phyloP scores from a whole-genome alignment of 2,888 invertebrate genomes.

The Metallyticus violacea region DNA sequence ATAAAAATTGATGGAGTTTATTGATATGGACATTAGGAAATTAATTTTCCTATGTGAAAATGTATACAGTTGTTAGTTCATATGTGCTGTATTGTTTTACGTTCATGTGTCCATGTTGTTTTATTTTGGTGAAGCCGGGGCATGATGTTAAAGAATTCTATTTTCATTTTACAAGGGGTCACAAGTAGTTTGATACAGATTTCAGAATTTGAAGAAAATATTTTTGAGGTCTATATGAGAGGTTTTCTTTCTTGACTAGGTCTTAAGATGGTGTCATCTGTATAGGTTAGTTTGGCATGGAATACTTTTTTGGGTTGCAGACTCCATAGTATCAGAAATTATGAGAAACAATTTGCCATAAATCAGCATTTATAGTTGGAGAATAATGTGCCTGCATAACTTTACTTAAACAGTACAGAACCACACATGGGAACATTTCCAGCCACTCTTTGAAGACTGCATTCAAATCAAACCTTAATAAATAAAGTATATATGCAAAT shows the following conservation, averaged over 20 bases:
- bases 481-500: background rate
- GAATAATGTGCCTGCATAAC: background rate
- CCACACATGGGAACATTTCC: background rate
- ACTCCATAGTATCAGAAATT: no score
- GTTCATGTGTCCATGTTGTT: no score
- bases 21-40: no score
- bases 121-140: background rate
- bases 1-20: background rate
- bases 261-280: no score
- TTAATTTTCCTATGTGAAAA: background rate
- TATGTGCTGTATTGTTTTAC: no score
- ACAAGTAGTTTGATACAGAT: background rate
- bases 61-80: background rate
- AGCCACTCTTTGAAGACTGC: background rate
- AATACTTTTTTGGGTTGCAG: no score
- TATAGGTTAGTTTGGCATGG: no score
- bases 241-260: no score
- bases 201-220: no score
- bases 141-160: no score
- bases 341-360: no score
- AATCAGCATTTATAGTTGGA: background rate
- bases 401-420: background rate
- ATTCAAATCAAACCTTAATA: background rate
- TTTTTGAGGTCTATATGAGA: background rate
- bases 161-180: background rate